These are phyloP conservation scores for Ylistrum balloti DNA, from an alignment of 1,140 invertebrate species.

Conservation along the genomic window DNA sequence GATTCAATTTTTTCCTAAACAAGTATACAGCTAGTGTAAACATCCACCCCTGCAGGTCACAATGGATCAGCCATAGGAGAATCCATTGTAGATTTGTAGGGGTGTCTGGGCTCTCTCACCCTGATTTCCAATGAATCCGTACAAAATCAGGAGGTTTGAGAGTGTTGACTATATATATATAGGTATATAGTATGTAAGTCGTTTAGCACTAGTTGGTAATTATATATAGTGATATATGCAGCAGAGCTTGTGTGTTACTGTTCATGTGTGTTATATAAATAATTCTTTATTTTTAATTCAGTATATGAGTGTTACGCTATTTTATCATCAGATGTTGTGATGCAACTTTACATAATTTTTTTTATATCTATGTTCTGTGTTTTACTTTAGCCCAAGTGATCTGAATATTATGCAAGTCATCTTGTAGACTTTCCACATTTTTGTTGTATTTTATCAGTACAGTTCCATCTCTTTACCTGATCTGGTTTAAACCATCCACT, in stretches of 20 bases:
- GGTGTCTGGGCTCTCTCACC: not conserved
- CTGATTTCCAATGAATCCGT: not conserved
- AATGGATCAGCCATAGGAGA: too few species aligned
- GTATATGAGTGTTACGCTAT: not conserved
- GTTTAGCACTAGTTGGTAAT: not conserved
- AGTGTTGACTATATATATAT: not conserved
- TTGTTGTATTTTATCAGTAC: not conserved
- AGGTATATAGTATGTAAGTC: not conserved
- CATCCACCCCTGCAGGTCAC: too few species aligned
- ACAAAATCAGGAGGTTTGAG: not conserved
- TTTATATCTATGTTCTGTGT: not conserved
- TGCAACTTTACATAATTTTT: not conserved
- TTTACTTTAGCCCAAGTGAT: not conserved
- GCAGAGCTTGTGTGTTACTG: not conserved
- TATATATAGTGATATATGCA: constrained; percentile 18
- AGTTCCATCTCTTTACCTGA: not conserved
- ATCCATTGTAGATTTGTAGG: not conserved
- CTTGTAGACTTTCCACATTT: not conserved
- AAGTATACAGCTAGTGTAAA: too few species aligned
- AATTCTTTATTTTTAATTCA: constrained; percentile 18
- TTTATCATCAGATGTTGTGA: constrained; percentile 15
- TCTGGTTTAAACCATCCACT: not conserved
- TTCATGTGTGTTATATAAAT: not conserved
- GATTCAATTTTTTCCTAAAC: too few species aligned
- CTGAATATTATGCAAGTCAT: not conserved